Evolutionary conservation across 2,113 vertebrate genomes (phyloP).

Genomic region (Acrocephalus arundinaceus): DNA sequence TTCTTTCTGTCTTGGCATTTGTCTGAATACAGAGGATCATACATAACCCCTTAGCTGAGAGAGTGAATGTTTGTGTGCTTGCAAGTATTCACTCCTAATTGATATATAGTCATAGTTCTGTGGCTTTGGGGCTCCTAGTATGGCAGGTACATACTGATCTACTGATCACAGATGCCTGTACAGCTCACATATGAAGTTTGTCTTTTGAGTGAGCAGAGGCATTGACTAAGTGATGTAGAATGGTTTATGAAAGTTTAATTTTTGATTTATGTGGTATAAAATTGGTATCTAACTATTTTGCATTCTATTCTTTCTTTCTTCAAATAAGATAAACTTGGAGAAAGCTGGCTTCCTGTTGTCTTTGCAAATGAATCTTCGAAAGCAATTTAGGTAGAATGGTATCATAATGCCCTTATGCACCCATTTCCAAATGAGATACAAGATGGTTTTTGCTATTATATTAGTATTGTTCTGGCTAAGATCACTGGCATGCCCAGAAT

Average conservation of each 20-base stretch:
- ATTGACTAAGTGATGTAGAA: background rate
- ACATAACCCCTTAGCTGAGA: background rate
- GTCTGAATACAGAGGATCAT: background rate
- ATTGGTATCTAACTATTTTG: background rate
- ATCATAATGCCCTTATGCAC: background rate
- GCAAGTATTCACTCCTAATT: background rate
- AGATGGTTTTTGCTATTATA: background rate
- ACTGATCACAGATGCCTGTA: background rate
- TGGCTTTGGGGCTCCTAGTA: background rate
- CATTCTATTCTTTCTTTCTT: background rate
- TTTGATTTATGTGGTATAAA: background rate
- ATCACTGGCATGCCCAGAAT: background rate
- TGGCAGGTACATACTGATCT: background rate
- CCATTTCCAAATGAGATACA: background rate
- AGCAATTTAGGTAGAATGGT: background rate
- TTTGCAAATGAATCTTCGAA: conserved; percentile 2
- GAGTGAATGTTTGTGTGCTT: background rate
- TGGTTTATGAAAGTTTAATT: background rate
- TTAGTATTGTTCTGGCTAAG: background rate
- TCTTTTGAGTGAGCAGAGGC: background rate
- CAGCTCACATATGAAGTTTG: background rate
- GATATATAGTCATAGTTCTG: background rate
- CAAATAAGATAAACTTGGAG: background rate
- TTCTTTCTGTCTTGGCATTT: background rate
- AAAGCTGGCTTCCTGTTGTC: background rate